Conservation (phyloP, 2,113 vertebrate species). For the Campylomormyrus tamandua region DNA sequence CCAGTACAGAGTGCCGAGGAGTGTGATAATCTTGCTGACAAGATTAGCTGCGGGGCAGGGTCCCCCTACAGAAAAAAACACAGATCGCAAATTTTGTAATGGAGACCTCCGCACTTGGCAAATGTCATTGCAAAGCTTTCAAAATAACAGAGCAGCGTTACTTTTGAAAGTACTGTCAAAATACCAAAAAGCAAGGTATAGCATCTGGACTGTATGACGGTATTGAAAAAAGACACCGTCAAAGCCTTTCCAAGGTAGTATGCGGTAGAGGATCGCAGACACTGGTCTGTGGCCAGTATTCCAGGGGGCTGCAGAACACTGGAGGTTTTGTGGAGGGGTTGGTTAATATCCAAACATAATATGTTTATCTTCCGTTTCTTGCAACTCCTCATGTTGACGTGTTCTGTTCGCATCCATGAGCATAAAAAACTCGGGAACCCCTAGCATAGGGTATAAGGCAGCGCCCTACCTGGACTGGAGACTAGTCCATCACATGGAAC, state of each 20-base stretch:
- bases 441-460: background rate
- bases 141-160: background rate
- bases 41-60: background rate
- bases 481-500: background rate
- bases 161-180: background rate
- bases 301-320: background rate
- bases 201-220: background rate
- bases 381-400: background rate
- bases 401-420: background rate
- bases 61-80: background rate
- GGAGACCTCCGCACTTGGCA: background rate
- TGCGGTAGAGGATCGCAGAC: background rate
- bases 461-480: background rate
- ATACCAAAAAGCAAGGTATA: background rate
- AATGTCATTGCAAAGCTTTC: background rate
- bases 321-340: background rate
- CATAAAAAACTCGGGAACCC: background rate
- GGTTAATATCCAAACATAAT: background rate
- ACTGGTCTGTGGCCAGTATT: background rate
- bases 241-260: background rate
- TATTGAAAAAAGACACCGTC: background rate
- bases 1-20: background rate
- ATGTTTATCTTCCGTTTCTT: background rate
- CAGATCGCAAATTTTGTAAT: background rate
- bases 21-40: background rate